These are phyloP conservation scores for Seriola aureovittata DNA, from an alignment of 2,113 vertebrate genomes.

Conservation along the genomic window DNA sequence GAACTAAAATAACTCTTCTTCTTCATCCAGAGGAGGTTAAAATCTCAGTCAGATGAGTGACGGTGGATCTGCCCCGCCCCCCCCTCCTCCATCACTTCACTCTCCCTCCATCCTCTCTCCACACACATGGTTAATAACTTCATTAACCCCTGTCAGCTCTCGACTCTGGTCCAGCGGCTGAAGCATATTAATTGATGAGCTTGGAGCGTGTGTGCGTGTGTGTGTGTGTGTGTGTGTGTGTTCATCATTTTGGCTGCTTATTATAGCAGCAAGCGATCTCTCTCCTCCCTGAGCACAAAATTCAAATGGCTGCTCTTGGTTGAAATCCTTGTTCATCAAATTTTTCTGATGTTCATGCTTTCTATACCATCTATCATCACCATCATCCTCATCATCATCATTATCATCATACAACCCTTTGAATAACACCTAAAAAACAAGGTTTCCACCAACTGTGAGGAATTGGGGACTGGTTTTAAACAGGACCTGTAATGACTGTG, in stretches of 20 bases:
- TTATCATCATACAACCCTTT: not conserved
- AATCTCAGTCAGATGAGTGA: constrained; percentile 11
- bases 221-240: not conserved
- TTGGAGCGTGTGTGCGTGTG: not conserved
- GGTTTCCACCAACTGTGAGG: not conserved
- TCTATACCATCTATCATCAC: no score
- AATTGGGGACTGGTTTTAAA: not conserved
- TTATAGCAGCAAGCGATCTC: constrained; percentile 21
- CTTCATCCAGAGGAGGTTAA: not conserved
- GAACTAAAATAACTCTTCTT: not conserved
- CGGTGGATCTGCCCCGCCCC: not conserved
- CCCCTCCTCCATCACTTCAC: not conserved
- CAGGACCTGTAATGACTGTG: not conserved
- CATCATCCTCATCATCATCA: no score
- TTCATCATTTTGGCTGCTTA: constrained; percentile 17
- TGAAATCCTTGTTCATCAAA: not conserved
- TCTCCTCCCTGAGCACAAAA: not conserved
- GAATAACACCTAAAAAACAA: not conserved
- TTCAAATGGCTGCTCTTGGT: constrained; percentile 1
- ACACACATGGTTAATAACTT: constrained; percentile 43
- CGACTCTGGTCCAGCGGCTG: constrained; percentile 16
- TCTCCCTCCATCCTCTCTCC: constrained; percentile 1
- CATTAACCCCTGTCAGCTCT: constrained; percentile 51
- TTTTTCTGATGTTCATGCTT: not conserved
- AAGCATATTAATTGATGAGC: constrained; percentile 34